phyloP scores from a whole-genome alignment of 2,888 invertebrate species.

The Dryocosmus kuriphilus region DNA sequence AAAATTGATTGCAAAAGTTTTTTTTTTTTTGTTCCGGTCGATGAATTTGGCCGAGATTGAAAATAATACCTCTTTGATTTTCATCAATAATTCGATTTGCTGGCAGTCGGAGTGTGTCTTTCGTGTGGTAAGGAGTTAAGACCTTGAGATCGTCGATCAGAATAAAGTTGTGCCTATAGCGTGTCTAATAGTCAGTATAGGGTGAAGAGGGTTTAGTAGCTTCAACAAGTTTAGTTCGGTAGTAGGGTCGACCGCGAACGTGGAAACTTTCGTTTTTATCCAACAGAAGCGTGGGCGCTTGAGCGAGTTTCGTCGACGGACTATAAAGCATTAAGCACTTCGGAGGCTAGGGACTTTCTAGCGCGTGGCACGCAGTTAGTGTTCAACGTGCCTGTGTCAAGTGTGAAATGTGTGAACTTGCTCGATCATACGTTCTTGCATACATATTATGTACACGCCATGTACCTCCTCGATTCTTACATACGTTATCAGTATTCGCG shows the following conservation, averaged over 20 bases:
- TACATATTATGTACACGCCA: not conserved
- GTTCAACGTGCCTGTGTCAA: conserved; percentile 42
- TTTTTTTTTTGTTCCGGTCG: conserved; percentile 22
- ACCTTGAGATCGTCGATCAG: conserved; percentile 5
- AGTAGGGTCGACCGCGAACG: conserved; percentile 37
- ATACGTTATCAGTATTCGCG: not conserved
- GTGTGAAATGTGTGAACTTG: conserved; percentile 27
- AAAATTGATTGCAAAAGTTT: not conserved
- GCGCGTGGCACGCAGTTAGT: conserved; percentile 49
- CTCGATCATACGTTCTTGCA: conserved; percentile 26
- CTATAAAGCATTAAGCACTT: conserved; percentile 43
- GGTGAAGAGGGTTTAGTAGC: not conserved
- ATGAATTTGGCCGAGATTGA: not conserved
- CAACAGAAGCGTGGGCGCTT: conserved; percentile 57
- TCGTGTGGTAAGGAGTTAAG: not conserved
- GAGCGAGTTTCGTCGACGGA: conserved; percentile 50
- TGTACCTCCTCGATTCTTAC: conserved; percentile 17
- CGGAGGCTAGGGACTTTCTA: conserved; percentile 59
- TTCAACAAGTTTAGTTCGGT: not conserved
- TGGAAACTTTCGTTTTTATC: conserved; percentile 61
- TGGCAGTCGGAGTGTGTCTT: not conserved
- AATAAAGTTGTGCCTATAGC: conserved; percentile 15
- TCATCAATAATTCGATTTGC: not conserved
- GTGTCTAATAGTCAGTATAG: not conserved
- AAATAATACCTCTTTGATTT: not conserved